Evolutionary conservation across 2,113 vertebrate species (phyloP).

Genomic region (Catagonus wagneri): DNA sequence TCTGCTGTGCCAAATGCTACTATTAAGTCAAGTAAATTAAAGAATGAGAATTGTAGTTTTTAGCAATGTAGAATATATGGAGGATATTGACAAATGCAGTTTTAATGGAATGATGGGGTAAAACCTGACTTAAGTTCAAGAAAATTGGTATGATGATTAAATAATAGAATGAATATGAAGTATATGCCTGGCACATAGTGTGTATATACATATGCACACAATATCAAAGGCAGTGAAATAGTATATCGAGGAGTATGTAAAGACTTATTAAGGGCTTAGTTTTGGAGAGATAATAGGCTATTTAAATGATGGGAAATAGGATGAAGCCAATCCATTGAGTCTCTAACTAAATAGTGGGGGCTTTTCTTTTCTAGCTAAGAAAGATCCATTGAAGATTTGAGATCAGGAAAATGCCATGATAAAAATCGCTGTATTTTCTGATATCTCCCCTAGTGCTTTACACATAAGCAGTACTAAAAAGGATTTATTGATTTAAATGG

Average conservation of each 20-base stretch:
- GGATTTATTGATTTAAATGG: conserved; percentile 34
- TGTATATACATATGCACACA: background rate
- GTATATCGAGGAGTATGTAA: background rate
- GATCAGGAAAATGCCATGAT: conserved; percentile 31
- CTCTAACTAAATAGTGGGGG: background rate
- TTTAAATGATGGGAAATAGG: background rate
- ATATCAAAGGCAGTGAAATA: background rate
- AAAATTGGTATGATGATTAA: background rate
- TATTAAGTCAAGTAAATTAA: background rate
- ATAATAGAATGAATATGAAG: background rate
- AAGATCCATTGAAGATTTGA: background rate
- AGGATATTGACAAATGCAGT: background rate
- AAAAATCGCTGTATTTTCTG: conserved; percentile 24
- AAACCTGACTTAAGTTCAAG: background rate
- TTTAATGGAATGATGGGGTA: background rate
- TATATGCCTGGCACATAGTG: background rate
- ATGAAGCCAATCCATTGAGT: background rate
- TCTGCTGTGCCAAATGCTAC: background rate
- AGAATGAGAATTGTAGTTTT: background rate
- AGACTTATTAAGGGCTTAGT: background rate
- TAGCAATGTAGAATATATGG: background rate
- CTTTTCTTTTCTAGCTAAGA: conserved; percentile 3
- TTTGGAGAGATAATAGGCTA: background rate
- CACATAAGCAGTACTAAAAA: conserved; percentile 17
- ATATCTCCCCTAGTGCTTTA: conserved; percentile 20